Percentiles rank a stretch among this genome's conserved stretches.
Conservation (phyloP, 2,888 invertebrate species). For the Dicroscelio sp. region DNA sequence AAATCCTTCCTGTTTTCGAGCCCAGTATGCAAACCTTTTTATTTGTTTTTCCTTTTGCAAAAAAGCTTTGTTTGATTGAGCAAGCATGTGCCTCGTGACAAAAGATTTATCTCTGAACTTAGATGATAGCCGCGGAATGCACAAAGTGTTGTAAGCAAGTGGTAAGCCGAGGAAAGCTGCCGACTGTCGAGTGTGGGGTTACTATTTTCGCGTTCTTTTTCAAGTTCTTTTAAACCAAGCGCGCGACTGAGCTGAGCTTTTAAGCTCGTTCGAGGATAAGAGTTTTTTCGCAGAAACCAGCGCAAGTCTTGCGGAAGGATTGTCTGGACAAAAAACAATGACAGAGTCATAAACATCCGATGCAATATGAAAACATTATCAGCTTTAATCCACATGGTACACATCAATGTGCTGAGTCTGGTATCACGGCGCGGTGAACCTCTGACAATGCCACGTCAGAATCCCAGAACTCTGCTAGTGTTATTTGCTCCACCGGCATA, state of each 20-base stretch:
- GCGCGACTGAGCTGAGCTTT: constrained; percentile 87
- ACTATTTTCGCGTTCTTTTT: constrained; percentile 90
- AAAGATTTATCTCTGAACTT: constrained; percentile 78
- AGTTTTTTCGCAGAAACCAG: constrained; percentile 74
- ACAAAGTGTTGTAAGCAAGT: constrained; percentile 86
- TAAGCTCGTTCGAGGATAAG: constrained; percentile 87
- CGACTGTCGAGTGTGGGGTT: constrained; percentile 86
- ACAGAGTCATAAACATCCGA: constrained; percentile 80
- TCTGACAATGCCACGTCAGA: constrained; percentile 90
- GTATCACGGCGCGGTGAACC: constrained; percentile 83
- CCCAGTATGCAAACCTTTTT: constrained; percentile 13
- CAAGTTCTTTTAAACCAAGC: constrained; percentile 87
- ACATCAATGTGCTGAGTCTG: constrained; percentile 91
- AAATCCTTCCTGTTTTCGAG: constrained; percentile 10
- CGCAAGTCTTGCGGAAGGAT: constrained; percentile 78
- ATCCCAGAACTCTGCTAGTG: constrained; percentile 88
- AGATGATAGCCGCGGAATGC: constrained; percentile 67
- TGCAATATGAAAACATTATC: constrained; percentile 91
- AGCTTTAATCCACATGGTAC: constrained; percentile 90
- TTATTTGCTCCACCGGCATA: constrained; percentile 80
- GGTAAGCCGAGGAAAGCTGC: constrained; percentile 89
- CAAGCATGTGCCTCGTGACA: constrained; percentile 57
- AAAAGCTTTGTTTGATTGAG: constrained; percentile 71
- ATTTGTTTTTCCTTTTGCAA: constrained; percentile 7
- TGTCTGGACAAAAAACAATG: constrained; percentile 80